phyloP scores from a whole-genome alignment of 1,140 invertebrate species.

The Campoletis sonorensis region DNA sequence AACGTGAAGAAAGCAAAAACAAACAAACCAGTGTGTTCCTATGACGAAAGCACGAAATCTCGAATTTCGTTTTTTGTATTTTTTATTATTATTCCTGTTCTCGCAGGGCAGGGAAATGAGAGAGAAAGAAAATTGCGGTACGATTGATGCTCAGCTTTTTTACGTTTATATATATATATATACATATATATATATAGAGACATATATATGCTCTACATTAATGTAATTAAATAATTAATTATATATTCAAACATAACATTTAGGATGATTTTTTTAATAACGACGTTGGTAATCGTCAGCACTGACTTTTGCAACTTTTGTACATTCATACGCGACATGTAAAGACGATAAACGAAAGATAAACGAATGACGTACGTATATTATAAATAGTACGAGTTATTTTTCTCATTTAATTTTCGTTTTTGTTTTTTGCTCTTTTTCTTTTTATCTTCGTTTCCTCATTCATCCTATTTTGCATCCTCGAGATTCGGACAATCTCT shows the following conservation, averaged over 20 bases:
- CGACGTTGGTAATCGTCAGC: constrained; percentile 8
- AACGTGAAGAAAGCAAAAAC: neutral
- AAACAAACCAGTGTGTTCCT: constrained; percentile 41
- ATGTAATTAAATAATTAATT: neutral
- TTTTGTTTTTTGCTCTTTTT: constrained; percentile 8
- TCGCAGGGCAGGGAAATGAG: neutral
- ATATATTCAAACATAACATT: constrained; percentile 44
- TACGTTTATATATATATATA: constrained; percentile 38
- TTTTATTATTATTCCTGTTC: constrained; percentile 22
- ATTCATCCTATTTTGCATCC: constrained; percentile 46
- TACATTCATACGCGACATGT: constrained; percentile 68
- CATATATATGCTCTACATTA: no score
- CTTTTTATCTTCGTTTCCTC: constrained; percentile 49
- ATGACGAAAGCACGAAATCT: constrained; percentile 33
- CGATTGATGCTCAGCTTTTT: constrained; percentile 32
- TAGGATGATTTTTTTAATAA: constrained; percentile 56
- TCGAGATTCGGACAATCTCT: constrained; percentile 69
- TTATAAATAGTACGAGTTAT: constrained; percentile 2
- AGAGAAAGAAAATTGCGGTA: neutral
- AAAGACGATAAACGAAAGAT: constrained; percentile 59
- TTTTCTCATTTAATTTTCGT: neutral
- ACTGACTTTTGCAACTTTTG: constrained; percentile 58
- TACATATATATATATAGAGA: neutral
- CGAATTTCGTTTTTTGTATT: constrained; percentile 34
- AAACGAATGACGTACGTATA: constrained; percentile 40